These are phyloP conservation scores for Mesochorus sp. DNA, from an alignment of 2,888 invertebrate species.

Conservation along the genomic window DNA sequence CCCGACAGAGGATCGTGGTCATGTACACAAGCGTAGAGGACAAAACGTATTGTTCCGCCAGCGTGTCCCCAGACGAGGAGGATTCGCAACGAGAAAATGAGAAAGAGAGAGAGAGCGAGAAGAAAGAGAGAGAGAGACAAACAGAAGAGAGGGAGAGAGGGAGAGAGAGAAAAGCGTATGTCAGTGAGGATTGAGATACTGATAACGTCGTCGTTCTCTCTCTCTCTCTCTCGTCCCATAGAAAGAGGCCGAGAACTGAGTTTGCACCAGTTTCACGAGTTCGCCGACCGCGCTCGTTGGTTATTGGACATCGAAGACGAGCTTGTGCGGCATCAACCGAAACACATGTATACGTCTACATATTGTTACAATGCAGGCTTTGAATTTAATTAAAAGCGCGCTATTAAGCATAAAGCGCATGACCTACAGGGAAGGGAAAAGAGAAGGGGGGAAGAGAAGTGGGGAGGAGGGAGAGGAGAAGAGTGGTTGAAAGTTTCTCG, in stretches of 20 bases:
- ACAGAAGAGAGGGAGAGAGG: neutral
- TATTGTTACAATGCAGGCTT: conserved; percentile 48
- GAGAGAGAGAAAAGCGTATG: no score
- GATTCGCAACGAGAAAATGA: neutral
- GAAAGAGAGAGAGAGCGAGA: neutral
- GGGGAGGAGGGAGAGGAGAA: no score
- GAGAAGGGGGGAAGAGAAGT: neutral
- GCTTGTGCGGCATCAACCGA: conserved; percentile 29
- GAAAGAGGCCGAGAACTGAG: conserved; percentile 56
- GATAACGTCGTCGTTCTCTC: conserved; percentile 62
- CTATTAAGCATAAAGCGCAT: conserved; percentile 47
- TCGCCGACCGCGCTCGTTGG: conserved; percentile 62
- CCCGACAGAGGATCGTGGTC: neutral
- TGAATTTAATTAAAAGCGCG: conserved; percentile 71
- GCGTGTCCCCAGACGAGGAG: neutral
- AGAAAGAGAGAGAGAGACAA: conserved; percentile 13
- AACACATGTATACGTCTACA: neutral
- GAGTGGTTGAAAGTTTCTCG: no score
- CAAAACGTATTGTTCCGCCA: conserved; percentile 39
- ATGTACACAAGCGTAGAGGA: conserved; percentile 4
- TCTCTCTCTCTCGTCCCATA: conserved; percentile 1
- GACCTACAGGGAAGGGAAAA: neutral
- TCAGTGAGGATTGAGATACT: conserved; percentile 47
- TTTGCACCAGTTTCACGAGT: conserved; percentile 73
- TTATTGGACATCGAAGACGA: conserved; percentile 73